Evolutionary conservation across 2,797 vertebrate species (phyloP), one percentile per base, ranked within the genome.

Genomic region (Podarcis lilfordi): DNA sequence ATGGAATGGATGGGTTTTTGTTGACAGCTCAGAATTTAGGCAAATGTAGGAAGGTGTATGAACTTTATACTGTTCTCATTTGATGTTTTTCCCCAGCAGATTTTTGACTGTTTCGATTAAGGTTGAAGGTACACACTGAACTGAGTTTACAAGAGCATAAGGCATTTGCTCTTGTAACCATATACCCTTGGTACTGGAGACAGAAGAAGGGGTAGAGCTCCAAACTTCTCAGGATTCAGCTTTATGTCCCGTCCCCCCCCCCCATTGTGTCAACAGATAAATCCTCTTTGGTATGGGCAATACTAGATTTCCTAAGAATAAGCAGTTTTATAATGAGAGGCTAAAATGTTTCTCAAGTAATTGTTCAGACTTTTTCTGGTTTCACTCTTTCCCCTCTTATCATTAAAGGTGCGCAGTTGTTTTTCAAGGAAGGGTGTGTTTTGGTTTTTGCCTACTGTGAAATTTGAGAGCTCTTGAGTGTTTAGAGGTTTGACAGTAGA

Each of bases 361-460:
- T 32, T 77, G 43, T 82, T 87, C 15, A 15, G 21, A 37, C 32
- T 45, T 89, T 87, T 77, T 64, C 40, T 80, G 78, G 86, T 43
- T 50, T 93, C 43, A 32, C 85, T 21, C 43, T 82, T 0, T 77
- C 64, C 68, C 76, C 35, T 89, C 1, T 3, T 88, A 9, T 83
- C 0, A 1, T 82, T 93, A 66, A 89, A 81, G 75, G 77, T 81
- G 40, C 45, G 80, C 82, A 37, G 86, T 76, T 68, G 8, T 71
- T 43, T 92, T 83, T 82, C 87, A 89, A 92, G 80, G 6, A 76
- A 90, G 86, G 76, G 69, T 64, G 8, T 86, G 89, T 92, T 91
- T 90, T 81, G 82, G 90, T 95, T 85, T 86, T 86, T 94, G 92
- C 89, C 86, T 76, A 32, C 68, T 88, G 84, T 87, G 93, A 93